Conservation (phyloP, 2,888 invertebrate genomes). For the Marasmarcha lunaedactyla region DNA sequence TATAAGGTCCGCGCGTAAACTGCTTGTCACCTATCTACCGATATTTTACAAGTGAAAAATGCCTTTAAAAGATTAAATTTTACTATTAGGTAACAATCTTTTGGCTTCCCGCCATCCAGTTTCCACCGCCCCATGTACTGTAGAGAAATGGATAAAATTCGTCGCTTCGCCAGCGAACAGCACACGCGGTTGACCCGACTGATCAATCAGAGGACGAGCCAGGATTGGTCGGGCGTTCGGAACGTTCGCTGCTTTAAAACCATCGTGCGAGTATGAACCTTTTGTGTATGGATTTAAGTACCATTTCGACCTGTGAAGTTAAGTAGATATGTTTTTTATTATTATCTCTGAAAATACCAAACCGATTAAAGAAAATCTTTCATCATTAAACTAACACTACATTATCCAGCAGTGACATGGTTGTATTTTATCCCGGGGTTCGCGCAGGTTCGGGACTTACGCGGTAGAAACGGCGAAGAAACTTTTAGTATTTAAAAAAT, state of each 20-base stretch:
- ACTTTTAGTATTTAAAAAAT: no score
- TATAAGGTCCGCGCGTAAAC: no score
- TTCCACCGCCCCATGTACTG: conserved; percentile 74
- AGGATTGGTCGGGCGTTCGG: conserved; percentile 2
- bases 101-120: conserved; percentile 52
- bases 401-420: no score
- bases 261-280: conserved; percentile 74
- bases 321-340: neutral
- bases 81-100: conserved; percentile 3
- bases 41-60: no score
- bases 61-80: neutral
- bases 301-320: conserved; percentile 71
- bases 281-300: conserved; percentile 68
- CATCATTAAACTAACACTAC: no score
- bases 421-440: no score
- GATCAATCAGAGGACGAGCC: neutral
- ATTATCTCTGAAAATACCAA: neutral
- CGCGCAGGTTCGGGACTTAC: no score
- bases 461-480: no score
- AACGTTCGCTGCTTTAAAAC: conserved; percentile 20
- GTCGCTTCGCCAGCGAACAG: conserved; percentile 21
- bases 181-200: conserved; percentile 28
- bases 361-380: neutral
- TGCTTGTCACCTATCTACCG: no score
- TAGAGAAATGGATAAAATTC: conserved; percentile 51